A percentile compares a stretch with the other conserved stretches of the same genome.
Conservation (phyloP, 2,797 vertebrate genomes). For the Buceros bicornis region DNA sequence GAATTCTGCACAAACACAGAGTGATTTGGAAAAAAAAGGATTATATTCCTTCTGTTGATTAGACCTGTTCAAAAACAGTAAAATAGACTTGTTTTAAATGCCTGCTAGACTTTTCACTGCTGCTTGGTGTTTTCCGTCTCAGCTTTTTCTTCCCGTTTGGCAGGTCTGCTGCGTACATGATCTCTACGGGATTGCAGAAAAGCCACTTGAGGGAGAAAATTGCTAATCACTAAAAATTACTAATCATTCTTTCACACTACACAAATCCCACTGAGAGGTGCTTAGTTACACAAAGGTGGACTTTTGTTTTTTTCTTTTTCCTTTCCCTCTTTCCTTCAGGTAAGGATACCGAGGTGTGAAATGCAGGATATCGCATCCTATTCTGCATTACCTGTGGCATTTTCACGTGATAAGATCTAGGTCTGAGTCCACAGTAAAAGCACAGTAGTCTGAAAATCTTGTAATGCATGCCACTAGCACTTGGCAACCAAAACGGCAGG, state of each 20-base stretch:
- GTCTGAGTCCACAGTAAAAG: slow-evolving; percentile 69
- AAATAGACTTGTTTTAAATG: background rate
- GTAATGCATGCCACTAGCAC: slow-evolving; percentile 1
- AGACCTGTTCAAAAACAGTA: slow-evolving; percentile 45
- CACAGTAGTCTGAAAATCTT: slow-evolving; percentile 64
- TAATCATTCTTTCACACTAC: slow-evolving; percentile 80
- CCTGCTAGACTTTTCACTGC: slow-evolving; percentile 34
- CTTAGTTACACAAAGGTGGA: slow-evolving; percentile 65
- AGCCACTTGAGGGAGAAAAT: slow-evolving; percentile 80
- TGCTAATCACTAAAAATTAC: slow-evolving; percentile 80
- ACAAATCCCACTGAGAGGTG: slow-evolving; percentile 78
- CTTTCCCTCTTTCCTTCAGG: slow-evolving; percentile 31
- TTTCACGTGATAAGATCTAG: slow-evolving; percentile 67
- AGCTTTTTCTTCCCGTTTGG: slow-evolving; percentile 60
- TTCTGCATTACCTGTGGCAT: slow-evolving; percentile 53
- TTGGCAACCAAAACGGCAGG: slow-evolving; percentile 15
- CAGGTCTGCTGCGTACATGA: slow-evolving; percentile 54
- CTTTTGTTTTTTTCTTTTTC: background rate
- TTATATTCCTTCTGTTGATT: slow-evolving; percentile 48
- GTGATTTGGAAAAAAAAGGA: slow-evolving; percentile 34
- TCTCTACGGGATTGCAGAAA: slow-evolving; percentile 76
- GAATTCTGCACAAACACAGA: slow-evolving; percentile 9
- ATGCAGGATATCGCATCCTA: slow-evolving; percentile 59
- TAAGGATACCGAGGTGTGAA: slow-evolving; percentile 73
- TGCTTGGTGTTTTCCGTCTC: slow-evolving; percentile 48